Base-by-base conservation (phyloP, 2,797 vertebrate genomes). In the Microtus obscurus region DNA sequence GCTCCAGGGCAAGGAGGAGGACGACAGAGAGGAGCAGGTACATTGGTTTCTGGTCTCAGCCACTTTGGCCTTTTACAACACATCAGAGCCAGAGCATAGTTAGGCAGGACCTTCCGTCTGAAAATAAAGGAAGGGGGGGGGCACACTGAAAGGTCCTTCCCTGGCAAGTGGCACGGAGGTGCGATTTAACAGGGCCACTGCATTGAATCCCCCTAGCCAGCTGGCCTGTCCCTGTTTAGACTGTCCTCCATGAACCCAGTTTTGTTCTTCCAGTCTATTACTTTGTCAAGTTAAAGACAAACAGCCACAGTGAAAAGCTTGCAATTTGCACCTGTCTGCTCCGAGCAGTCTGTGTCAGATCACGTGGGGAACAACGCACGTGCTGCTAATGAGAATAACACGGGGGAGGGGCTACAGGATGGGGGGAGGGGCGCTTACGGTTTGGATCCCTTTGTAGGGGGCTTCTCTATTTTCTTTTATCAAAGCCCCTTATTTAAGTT, bases 321-420 rank as follows among this genome's bases (percentile, higher is more conserved):
- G 97, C 94, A 97, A 96, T 97, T 97, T 98, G 97, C 98, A 98
- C 98, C 98, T 98, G 98, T 97, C 98, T 98, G 96, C 96, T 97
- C 95, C 93, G 93, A 98, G 91, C 92, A 63, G 34, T 96, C 82
- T 37, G 10, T 27, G 77, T 91, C 97, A 96, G 91, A 96, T 92
- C 97, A 89, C 29, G 10, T 69, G 61, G 83, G 88, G 91, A 97
- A 78, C 61, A 96, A 97, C 95, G 73, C 93, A 92, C 95, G 98
- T 76, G n/a, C 71, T 87, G 92, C 87, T 98, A 97, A 98, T 97
- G 95, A 97, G 94, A 94, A 77, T 89, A 89, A 94, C 80, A 91
- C 76, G 61, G 34, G 31, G 17, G 85, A 40, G 94, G 93, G 96
- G 93, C 78, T 5, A 4, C 5, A 71, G 0, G 74, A 69, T 59